These are phyloP conservation scores for Apoderus coryli DNA, from an alignment of 2,888 invertebrate genomes.

Conservation along the genomic window DNA sequence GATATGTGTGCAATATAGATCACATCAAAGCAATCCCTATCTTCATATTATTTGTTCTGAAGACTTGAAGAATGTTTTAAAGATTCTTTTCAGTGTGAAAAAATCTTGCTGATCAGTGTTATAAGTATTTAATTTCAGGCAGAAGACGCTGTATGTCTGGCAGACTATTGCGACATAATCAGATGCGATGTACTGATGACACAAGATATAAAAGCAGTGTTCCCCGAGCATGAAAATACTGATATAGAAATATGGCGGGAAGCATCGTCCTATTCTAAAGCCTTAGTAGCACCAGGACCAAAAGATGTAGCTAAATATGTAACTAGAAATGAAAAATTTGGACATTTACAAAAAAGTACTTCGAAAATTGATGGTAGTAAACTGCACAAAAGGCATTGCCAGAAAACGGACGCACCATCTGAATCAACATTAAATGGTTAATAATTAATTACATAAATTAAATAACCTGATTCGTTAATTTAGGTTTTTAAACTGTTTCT, in stretches of 20 bases:
- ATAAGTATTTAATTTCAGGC: slow-evolving; percentile 41
- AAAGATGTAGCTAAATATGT: slow-evolving; percentile 31
- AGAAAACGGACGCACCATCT: slow-evolving; percentile 27
- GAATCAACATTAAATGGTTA: slow-evolving; percentile 20
- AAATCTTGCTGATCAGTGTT: no score
- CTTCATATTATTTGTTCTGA: no score
- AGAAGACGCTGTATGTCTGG: slow-evolving; percentile 83
- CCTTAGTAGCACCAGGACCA: slow-evolving; percentile 35
- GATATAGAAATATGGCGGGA: slow-evolving; percentile 79
- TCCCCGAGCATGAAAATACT: slow-evolving; percentile 51
- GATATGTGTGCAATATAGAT: no score
- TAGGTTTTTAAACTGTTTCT: slow-evolving; percentile 9
- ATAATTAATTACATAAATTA: neutral
- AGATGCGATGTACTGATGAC: slow-evolving; percentile 78
- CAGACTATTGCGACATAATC: slow-evolving; percentile 93
- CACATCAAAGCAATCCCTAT: no score
- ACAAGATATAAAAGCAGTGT: slow-evolving; percentile 52
- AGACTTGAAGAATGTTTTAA: no score
- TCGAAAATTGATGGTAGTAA: slow-evolving; percentile 9
- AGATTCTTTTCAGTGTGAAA: no score
- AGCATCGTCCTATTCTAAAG: slow-evolving; percentile 51
- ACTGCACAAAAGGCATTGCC: slow-evolving; percentile 24
- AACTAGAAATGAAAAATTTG: slow-evolving; percentile 24
- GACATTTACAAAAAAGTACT: slow-evolving; percentile 20
- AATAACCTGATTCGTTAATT: neutral